phyloP scores from a whole-genome alignment of 2,113 vertebrate species.

The Apteryx mantelli region DNA sequence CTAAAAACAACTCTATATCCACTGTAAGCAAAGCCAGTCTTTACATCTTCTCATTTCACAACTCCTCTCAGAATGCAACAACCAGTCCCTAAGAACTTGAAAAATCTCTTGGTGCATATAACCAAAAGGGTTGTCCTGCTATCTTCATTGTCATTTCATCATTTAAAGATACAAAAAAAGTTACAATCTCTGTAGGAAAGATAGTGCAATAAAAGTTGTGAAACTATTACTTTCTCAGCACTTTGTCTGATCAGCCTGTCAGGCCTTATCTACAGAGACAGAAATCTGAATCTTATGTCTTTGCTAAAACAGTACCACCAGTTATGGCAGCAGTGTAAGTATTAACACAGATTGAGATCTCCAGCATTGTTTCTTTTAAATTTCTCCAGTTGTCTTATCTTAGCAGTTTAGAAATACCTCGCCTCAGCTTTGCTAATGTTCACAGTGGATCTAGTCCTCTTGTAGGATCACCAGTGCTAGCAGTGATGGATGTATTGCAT shows the following conservation, averaged over 20 bases:
- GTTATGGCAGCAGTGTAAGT: not conserved
- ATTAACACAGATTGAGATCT: not conserved
- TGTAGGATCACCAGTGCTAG: accelerated
- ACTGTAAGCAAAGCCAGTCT: not conserved
- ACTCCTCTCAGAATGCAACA: not conserved
- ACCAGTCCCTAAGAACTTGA: not conserved
- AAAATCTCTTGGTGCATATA: not conserved
- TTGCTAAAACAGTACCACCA: not conserved
- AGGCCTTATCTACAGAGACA: not conserved
- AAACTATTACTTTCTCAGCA: not conserved
- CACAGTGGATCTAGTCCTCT: not conserved
- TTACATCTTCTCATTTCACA: not conserved
- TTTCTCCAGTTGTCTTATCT: not conserved
- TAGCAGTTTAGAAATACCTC: not conserved
- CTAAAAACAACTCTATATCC: not conserved
- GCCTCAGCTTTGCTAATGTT: not conserved
- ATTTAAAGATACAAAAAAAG: not conserved
- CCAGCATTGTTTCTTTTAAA: not conserved
- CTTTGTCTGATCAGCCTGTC: not conserved
- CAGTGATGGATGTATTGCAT: not conserved
- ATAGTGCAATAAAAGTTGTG: not conserved
- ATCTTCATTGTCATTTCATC: not conserved
- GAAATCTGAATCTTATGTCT: conserved; percentile 6
- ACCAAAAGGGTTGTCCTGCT: not conserved
- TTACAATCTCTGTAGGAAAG: not conserved